Evolutionary conservation across 1,140 invertebrate species (phyloP).

Genomic region (Drosophila rufa): DNA sequence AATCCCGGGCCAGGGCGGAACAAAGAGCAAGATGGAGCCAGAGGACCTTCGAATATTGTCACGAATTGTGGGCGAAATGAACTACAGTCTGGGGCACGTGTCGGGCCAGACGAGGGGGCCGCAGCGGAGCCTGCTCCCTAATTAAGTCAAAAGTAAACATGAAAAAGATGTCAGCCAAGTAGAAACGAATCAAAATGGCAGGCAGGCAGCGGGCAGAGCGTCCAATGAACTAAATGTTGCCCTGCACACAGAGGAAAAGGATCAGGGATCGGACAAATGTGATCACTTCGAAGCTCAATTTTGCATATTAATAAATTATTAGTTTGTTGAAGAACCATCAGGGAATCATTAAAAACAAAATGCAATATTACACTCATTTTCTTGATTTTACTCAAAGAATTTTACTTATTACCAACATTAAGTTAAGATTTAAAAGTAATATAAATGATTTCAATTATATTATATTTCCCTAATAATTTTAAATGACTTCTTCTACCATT

Average conservation of each 20-base stretch:
- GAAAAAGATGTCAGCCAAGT: slow-evolving; percentile 63
- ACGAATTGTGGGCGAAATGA: slow-evolving; percentile 47
- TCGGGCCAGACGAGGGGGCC: not conserved
- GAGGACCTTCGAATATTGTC: slow-evolving; percentile 41
- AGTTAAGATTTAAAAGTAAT: no score
- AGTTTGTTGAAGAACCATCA: not conserved
- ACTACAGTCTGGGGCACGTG: slow-evolving; percentile 35
- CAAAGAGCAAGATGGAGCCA: slow-evolving; percentile 20
- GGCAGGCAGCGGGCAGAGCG: slow-evolving; percentile 6
- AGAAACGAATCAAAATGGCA: slow-evolving; percentile 60
- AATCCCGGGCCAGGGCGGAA: slow-evolving; percentile 5
- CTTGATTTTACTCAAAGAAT: no score
- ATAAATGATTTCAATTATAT: not conserved
- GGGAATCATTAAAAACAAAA: no score
- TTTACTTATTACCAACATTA: no score
- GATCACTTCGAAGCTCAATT: no score
- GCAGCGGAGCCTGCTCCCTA: slow-evolving; percentile 31
- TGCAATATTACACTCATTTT: no score
- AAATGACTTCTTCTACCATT: not conserved
- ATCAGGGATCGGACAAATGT: slow-evolving; percentile 3
- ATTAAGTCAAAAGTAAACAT: slow-evolving; percentile 75
- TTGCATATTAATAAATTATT: no score
- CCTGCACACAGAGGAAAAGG: not conserved
- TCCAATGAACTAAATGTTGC: slow-evolving; percentile 46
- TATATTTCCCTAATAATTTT: not conserved